Evolutionary conservation across 2,888 invertebrate species (phyloP).

Genomic region (Drosophila limbata): DNA sequence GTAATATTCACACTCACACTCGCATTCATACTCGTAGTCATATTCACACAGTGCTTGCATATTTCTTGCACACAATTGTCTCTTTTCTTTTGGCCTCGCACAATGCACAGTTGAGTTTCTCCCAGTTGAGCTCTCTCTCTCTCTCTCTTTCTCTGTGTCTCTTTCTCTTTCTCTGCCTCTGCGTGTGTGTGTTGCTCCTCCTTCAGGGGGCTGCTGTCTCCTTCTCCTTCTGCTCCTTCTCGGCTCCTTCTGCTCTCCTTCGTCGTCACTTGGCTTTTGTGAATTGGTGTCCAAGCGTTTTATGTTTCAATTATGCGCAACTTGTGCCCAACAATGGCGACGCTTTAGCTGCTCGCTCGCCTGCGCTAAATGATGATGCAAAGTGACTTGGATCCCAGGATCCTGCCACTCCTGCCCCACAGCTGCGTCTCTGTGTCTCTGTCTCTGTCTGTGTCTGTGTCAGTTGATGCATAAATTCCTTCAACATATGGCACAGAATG

Average conservation of each 20-base stretch:
- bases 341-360: constrained; percentile 59
- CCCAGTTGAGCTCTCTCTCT: constrained; percentile 26
- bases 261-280: constrained; percentile 69
- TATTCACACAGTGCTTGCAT: constrained; percentile 52
- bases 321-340: constrained; percentile 75
- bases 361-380: constrained; percentile 72
- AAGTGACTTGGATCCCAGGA: constrained; percentile 64
- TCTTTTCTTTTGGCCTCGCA: constrained; percentile 71
- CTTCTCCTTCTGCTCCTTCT: constrained; percentile 18
- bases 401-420: neutral
- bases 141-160: neutral
- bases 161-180: neutral
- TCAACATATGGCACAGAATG: constrained; percentile 55
- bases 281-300: constrained; percentile 81
- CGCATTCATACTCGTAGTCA: constrained; percentile 14
- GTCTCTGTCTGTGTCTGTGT: constrained; percentile 33
- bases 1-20: neutral
- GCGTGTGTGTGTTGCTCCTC: constrained; percentile 23
- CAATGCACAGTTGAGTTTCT: constrained; percentile 54
- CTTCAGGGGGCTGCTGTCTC: constrained; percentile 12
- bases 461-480: constrained; percentile 76
- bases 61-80: constrained; percentile 78
- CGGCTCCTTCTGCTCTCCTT: constrained; percentile 14
- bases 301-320: constrained; percentile 80
- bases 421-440: constrained; percentile 5